These are phyloP conservation scores for Campylomormyrus tamandua DNA, from an alignment of 2,113 vertebrate species.

Conservation along the genomic window DNA sequence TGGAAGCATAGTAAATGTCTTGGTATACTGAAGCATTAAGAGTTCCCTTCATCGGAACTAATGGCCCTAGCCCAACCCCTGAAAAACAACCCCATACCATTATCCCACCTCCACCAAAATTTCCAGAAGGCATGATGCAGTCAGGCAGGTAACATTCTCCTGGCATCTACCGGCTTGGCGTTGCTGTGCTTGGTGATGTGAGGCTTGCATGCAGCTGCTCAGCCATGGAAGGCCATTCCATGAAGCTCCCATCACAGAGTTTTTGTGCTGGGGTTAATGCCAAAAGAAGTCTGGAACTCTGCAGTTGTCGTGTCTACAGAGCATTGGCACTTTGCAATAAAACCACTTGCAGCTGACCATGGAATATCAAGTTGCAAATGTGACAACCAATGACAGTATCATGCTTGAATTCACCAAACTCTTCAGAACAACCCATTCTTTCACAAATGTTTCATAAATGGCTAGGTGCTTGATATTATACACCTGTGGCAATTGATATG, in stretches of 20 bases:
- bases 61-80: neutral
- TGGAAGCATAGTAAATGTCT: neutral
- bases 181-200: neutral
- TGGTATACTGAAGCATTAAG: neutral
- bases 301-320: neutral
- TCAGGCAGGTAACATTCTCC: neutral
- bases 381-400: neutral
- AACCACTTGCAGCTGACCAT: neutral
- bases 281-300: neutral
- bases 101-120: neutral
- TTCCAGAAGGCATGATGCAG: neutral
- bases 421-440: neutral
- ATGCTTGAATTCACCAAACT: neutral
- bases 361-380: neutral
- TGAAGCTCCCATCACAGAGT: neutral
- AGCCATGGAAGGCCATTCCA: neutral
- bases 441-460: neutral
- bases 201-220: neutral
- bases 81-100: neutral
- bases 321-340: neutral
- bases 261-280: neutral
- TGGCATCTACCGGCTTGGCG: neutral
- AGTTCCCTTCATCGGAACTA: neutral
- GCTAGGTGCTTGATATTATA: neutral
- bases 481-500: neutral